phyloP scores from a whole-genome alignment of 2,113 vertebrate genomes.

The Cepphus grylle region DNA sequence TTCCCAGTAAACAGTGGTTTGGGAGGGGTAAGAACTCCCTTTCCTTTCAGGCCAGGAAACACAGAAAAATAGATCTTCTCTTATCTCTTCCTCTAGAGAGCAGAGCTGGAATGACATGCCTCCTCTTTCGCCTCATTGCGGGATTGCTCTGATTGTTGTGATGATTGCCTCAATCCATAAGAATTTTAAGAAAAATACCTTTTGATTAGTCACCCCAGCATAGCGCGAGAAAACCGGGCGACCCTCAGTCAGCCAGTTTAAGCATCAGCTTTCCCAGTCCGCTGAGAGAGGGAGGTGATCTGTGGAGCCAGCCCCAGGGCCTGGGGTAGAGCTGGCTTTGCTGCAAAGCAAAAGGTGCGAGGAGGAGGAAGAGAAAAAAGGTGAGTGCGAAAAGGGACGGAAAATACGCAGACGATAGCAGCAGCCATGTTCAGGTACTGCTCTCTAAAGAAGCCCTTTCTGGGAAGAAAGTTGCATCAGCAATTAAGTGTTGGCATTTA shows the following conservation, averaged over 20 bases:
- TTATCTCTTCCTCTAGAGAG: slow-evolving; percentile 21
- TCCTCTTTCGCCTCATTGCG: neutral
- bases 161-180: slow-evolving; percentile 1
- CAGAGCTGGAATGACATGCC: neutral
- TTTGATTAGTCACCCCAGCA: neutral
- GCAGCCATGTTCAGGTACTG: neutral
- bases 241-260: neutral
- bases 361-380: neutral
- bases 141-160: slow-evolving; percentile 19
- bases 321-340: neutral
- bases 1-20: neutral
- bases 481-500: neutral
- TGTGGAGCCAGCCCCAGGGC: neutral
- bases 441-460: neutral
- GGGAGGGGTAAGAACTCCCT: neutral
- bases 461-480: neutral
- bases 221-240: neutral
- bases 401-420: neutral
- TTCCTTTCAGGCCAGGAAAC: neutral
- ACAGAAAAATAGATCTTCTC: neutral
- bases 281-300: neutral
- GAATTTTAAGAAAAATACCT: slow-evolving; percentile 27
- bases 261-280: neutral
- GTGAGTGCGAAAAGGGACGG: neutral
- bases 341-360: neutral